Evolutionary conservation across 37 sponge, comb jelly and placozoan genomes (phyloP).

Genomic region (Corticium candelabrum): DNA sequence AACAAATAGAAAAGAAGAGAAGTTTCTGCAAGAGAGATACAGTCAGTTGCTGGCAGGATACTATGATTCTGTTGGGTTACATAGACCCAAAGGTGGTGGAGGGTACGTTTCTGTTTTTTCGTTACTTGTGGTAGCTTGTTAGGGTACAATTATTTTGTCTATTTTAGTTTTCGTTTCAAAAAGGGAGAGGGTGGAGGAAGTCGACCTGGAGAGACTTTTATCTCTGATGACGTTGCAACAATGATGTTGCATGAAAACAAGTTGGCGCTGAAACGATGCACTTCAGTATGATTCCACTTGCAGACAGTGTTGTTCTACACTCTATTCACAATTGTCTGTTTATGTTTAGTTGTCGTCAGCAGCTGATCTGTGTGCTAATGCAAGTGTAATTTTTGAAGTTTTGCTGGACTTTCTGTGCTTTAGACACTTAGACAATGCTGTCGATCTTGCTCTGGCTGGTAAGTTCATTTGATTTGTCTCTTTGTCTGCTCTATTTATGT

Average conservation of each 20-base stretch:
- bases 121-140: neutral
- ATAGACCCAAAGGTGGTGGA: slow-evolving; percentile 13
- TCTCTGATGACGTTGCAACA: slow-evolving; percentile 70
- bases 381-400: slow-evolving; percentile 30
- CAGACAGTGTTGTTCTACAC: too few species aligned
- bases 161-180: too few species aligned
- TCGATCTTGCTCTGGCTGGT: slow-evolving; percentile 50
- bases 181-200: too few species aligned
- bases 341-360: neutral
- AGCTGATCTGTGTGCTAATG: slow-evolving; percentile 36
- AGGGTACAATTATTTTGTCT: neutral
- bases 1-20: slow-evolving; percentile 39
- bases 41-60: slow-evolving; percentile 14
- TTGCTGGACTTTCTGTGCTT: slow-evolving; percentile 47
- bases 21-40: slow-evolving; percentile 20
- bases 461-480: neutral
- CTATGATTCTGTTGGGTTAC: slow-evolving; percentile 27
- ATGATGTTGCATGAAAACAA: slow-evolving; percentile 53
- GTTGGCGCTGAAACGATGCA: slow-evolving; percentile 50
- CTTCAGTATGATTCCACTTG: too few species aligned
- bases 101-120: slow-evolving; percentile 10
- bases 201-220: slow-evolving; percentile 33
- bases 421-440: slow-evolving; percentile 55
- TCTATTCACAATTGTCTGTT: too few species aligned
- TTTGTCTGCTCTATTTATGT: neutral